Evolutionary conservation across 2,888 invertebrate genomes (phyloP).

Genomic region (Apamea monoglypha): DNA sequence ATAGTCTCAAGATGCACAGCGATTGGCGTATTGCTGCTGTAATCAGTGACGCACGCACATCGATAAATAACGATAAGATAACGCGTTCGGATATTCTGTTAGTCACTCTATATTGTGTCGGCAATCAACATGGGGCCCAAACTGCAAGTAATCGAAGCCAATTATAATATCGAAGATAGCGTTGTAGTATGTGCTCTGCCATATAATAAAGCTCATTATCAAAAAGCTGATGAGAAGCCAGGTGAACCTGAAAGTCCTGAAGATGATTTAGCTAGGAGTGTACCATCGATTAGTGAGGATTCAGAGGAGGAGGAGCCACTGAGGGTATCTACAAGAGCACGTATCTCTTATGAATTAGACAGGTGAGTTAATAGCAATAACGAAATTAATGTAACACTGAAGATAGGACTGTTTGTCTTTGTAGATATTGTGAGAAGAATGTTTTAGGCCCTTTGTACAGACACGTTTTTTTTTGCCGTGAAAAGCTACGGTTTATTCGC

Average conservation of each 20-base stretch:
- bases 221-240: background rate
- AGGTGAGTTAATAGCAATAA: constrained; percentile 32
- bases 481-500: too few species aligned
- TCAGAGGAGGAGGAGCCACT: background rate
- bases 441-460: too few species aligned
- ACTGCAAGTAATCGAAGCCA: constrained; percentile 23
- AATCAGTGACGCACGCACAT: constrained; percentile 45
- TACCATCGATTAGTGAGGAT: background rate
- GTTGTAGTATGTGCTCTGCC: constrained; percentile 45
- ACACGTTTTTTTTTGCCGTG: too few species aligned
- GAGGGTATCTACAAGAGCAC: constrained; percentile 48
- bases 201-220: constrained; percentile 45
- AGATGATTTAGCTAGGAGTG: background rate
- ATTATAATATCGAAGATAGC: constrained; percentile 2
- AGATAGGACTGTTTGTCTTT: background rate
- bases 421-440: background rate
- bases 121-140: constrained; percentile 44
- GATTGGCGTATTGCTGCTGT: constrained; percentile 24
- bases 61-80: constrained; percentile 56
- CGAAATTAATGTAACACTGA: background rate
- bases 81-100: background rate
- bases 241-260: background rate
- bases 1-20: background rate
- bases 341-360: constrained; percentile 58
- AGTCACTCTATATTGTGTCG: constrained; percentile 24